phyloP scores from a whole-genome alignment of 2,888 invertebrate genomes.

The Perizoma flavofasciatum region DNA sequence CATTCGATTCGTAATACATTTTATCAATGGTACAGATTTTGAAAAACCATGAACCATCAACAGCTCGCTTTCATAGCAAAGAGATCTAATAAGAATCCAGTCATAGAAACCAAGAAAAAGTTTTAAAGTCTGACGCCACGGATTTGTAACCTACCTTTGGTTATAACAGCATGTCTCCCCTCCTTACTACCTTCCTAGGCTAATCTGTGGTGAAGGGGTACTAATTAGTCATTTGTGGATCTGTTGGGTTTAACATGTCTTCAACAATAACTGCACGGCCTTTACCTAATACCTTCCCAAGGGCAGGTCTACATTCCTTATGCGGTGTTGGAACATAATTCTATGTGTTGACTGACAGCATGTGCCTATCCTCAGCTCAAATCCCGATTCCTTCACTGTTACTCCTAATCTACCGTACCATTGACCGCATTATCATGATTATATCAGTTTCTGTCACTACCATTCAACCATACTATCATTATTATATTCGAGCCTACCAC shows the following conservation, averaged over 20 bases:
- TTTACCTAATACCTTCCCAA: constrained; percentile 49
- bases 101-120: no score
- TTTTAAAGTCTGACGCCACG: constrained; percentile 36
- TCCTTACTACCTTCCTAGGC: constrained; percentile 61
- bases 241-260: constrained; percentile 56
- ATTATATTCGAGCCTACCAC: no score
- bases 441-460: no score
- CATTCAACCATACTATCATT: no score
- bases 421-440: constrained; percentile 4
- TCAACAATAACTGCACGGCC: constrained; percentile 65
- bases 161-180: constrained; percentile 68
- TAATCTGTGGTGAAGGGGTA: constrained; percentile 55
- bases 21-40: background rate
- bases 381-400: constrained; percentile 57
- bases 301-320: constrained; percentile 44
- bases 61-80: background rate
- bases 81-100: no score
- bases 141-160: constrained; percentile 48
- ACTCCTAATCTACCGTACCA: constrained; percentile 32
- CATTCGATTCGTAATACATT: background rate
- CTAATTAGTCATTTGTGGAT: constrained; percentile 15
- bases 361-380: constrained; percentile 62
- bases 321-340: constrained; percentile 63
- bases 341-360: constrained; percentile 57
- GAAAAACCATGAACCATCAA: background rate